phyloP scores from a whole-genome alignment of 2,888 invertebrate genomes.

The Eumerus sabulonum region DNA sequence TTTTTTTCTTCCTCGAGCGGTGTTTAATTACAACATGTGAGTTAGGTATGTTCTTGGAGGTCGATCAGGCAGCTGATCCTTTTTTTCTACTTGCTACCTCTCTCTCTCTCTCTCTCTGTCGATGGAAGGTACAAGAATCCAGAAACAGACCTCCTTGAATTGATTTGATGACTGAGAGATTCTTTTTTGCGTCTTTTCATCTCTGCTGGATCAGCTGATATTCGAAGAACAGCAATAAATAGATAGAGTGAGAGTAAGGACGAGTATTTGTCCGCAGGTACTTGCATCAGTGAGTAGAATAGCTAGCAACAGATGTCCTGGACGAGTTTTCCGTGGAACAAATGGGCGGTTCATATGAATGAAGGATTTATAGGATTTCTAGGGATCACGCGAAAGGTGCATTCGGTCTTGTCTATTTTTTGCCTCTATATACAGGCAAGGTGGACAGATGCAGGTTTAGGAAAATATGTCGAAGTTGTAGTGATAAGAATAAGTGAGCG shows the following conservation, averaged over 20 bases:
- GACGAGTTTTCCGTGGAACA: not conserved
- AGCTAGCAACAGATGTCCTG: slow-evolving; percentile 45
- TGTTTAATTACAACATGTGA: slow-evolving; percentile 60
- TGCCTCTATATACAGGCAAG: too few relatives aligned
- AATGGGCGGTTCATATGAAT: not conserved
- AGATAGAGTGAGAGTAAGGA: slow-evolving; percentile 5
- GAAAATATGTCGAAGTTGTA: too few relatives aligned
- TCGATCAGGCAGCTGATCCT: slow-evolving; percentile 63
- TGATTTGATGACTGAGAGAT: slow-evolving; percentile 1
- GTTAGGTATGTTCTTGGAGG: slow-evolving; percentile 25
- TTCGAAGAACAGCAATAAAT: not conserved
- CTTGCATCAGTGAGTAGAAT: slow-evolving; percentile 11
- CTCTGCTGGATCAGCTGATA: slow-evolving; percentile 40
- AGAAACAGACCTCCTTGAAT: slow-evolving; percentile 34
- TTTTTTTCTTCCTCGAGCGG: slow-evolving; percentile 33
- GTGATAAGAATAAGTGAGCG: too few relatives aligned
- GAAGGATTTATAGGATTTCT: not conserved
- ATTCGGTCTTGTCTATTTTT: not conserved
- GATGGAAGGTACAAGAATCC: too few relatives aligned
- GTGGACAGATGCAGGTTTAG: too few relatives aligned
- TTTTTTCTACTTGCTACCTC: not conserved
- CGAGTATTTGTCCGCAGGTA: slow-evolving; percentile 4
- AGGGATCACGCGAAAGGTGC: not conserved
- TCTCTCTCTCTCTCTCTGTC: too few relatives aligned
- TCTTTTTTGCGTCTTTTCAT: not conserved